These are phyloP conservation scores for Meloidogyne chitwoodi DNA, from an alignment of 1,140 invertebrate genomes.

Conservation along the genomic window DNA sequence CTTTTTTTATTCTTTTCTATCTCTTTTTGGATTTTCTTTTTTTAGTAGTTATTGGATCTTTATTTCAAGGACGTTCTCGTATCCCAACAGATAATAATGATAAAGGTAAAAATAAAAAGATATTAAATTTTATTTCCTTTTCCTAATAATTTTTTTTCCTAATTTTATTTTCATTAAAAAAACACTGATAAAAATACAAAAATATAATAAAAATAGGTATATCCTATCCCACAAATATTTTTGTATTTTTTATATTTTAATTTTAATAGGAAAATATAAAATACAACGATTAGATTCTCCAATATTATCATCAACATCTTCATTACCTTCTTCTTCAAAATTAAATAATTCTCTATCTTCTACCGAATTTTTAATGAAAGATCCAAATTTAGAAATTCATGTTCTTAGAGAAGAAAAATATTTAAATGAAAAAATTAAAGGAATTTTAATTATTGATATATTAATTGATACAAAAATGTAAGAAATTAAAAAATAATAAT, in stretches of 20 bases:
- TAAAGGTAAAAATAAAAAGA: not conserved
- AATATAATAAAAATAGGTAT: too few species aligned
- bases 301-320: not conserved
- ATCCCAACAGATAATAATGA: not conserved
- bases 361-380: not conserved
- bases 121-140: not conserved
- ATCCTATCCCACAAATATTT: too few species aligned
- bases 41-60: not conserved
- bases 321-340: not conserved
- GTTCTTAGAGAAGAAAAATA: not conserved
- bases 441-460: not conserved
- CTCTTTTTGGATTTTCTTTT: not conserved
- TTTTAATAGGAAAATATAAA: not conserved
- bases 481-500: not conserved
- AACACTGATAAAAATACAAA: too few species aligned
- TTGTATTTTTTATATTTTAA: not conserved
- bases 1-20: not conserved
- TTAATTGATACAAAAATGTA: slow-evolving; percentile 7
- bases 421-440: not conserved
- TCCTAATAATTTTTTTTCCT: not conserved
- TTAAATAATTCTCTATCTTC: not conserved
- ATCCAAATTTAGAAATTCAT: not conserved
- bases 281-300: not conserved
- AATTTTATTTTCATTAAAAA: not conserved
- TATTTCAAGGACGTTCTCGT: not conserved